These are phyloP conservation scores for Halcyon leucocephala DNA, from an alignment of 2,797 vertebrate genomes.

Conservation along the genomic window DNA sequence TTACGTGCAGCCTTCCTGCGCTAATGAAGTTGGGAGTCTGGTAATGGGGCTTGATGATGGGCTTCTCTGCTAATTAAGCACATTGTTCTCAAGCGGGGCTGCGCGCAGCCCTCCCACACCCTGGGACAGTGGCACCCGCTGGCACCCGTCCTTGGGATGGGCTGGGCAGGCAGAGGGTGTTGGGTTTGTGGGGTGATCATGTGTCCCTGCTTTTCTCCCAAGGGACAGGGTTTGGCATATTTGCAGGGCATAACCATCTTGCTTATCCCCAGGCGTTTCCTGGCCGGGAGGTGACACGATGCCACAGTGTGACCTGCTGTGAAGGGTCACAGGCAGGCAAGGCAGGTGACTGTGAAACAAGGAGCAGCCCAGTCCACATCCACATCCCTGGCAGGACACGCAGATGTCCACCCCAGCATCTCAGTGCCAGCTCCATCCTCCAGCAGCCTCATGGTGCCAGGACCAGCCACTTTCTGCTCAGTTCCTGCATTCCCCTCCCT, in stretches of 20 bases:
- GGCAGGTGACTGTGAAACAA: neutral
- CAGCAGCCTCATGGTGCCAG: accelerated
- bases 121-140: neutral
- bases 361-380: accelerated
- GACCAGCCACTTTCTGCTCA: neutral
- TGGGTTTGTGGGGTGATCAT: neutral
- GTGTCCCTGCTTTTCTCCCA: neutral
- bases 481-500: neutral
- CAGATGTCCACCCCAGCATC: neutral
- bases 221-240: accelerated
- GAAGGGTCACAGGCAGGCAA: neutral
- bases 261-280: neutral
- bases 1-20: slow-evolving; percentile 64
- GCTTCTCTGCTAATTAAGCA: slow-evolving; percentile 59
- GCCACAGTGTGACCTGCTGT: neutral
- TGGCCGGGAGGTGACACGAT: neutral
- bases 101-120: neutral
- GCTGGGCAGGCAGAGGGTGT: neutral
- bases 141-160: neutral
- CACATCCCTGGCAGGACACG: neutral
- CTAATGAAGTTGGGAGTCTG: slow-evolving; percentile 73
- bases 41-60: slow-evolving; percentile 65
- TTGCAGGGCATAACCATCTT: neutral
- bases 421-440: neutral
- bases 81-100: neutral